Conservation (phyloP, 2,797 vertebrate species). For the Typhlichthys eigenmanni region DNA sequence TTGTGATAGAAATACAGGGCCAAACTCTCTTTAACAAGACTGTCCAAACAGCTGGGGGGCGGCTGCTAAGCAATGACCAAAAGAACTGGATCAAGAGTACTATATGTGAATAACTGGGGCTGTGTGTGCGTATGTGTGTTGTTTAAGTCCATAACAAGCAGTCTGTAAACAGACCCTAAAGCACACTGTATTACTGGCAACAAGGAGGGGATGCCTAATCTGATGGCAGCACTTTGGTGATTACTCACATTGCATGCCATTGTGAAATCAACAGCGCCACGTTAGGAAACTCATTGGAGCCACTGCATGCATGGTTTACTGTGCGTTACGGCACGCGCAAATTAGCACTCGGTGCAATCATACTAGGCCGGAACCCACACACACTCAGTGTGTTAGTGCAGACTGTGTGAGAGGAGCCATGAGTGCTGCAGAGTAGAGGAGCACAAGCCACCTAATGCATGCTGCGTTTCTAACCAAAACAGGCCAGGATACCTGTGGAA, state of each 20-base stretch:
- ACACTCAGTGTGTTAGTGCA: too few relatives aligned
- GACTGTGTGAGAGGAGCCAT: too few relatives aligned
- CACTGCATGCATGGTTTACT: constrained; percentile 40
- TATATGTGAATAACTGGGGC: background rate
- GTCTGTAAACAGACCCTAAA: constrained; percentile 33
- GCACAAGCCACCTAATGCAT: too few relatives aligned
- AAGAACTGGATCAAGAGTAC: constrained; percentile 14
- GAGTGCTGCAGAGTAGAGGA: too few relatives aligned
- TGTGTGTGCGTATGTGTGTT: background rate
- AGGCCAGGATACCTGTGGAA: too few relatives aligned
- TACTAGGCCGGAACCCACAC: too few relatives aligned
- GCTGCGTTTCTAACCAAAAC: too few relatives aligned
- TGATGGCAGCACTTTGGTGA: constrained; percentile 49
- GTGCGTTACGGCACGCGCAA: constrained; percentile 41
- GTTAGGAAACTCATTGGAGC: constrained; percentile 42
- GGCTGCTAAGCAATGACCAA: constrained; percentile 34
- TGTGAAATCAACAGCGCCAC: constrained; percentile 40
- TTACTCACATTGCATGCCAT: constrained; percentile 35
- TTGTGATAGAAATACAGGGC: constrained; percentile 33
- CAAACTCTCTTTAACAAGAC: constrained; percentile 35
- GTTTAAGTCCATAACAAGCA: constrained; percentile 5
- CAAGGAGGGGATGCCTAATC: constrained; percentile 34
- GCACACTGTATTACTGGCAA: constrained; percentile 32
- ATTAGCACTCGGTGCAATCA: constrained; percentile 44
- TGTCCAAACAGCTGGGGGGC: constrained; percentile 17